Conservation (phyloP, 2,888 invertebrate genomes). For the Dorcus parallelipipedus region DNA sequence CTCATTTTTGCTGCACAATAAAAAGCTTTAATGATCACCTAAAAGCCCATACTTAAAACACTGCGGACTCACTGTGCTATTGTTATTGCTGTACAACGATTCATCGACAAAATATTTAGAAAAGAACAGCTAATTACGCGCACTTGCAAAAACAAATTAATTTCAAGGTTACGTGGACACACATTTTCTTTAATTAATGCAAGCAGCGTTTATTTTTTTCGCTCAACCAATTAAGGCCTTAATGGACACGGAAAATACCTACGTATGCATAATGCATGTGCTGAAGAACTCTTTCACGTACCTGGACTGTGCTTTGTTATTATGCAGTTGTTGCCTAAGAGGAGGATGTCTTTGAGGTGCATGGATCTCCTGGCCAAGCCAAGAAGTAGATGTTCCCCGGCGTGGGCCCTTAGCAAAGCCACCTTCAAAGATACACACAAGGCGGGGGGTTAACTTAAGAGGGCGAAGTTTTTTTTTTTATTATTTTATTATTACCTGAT, state of each 20-base stretch:
- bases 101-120: no score
- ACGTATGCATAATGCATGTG: not conserved
- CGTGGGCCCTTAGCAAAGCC: conserved; percentile 90
- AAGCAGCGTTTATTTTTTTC: no score
- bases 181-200: not conserved
- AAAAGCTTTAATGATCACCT: no score
- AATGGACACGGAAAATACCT: conserved; percentile 2
- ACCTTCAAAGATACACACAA: not conserved
- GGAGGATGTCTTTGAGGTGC: conserved; percentile 84
- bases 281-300: conserved; percentile 43
- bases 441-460: not conserved
- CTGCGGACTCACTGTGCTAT: no score
- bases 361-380: conserved; percentile 92
- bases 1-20: no score
- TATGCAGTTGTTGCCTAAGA: conserved; percentile 94
- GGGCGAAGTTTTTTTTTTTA: not conserved
- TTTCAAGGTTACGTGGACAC: no score
- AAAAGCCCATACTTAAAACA: no score
- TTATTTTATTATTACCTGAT: conserved; percentile 78
- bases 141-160: no score
- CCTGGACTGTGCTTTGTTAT: conserved; percentile 88
- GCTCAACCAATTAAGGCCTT: no score
- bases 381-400: conserved; percentile 91
- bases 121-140: no score
- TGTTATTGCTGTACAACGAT: no score